Percentiles rank a stretch among this genome's conserved stretches.
Evolutionary conservation across 2,113 vertebrate genomes (phyloP).

Genomic region (Panthera uncia): DNA sequence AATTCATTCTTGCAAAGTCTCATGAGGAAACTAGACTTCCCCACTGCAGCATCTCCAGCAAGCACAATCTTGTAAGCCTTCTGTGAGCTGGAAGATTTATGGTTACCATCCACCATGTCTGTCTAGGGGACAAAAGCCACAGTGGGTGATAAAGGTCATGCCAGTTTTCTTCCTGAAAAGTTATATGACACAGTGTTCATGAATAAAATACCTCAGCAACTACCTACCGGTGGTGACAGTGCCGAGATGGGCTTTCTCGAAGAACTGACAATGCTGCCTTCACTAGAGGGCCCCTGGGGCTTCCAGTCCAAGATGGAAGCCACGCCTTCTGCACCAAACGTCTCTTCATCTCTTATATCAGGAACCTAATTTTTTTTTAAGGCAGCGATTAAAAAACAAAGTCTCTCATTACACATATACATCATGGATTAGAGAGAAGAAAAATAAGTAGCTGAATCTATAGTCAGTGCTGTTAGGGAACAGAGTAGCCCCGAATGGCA

Average conservation of each 20-base stretch:
- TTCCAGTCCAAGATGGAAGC: constrained; percentile 88
- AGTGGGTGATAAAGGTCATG: not conserved
- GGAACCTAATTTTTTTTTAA: constrained; percentile 82
- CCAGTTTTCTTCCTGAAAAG: not conserved
- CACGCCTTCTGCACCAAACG: constrained; percentile 84
- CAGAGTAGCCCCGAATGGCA: not conserved
- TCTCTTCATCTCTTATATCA: constrained; percentile 89
- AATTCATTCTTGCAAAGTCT: constrained; percentile 99
- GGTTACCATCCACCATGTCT: constrained; percentile 74
- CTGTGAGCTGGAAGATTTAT: constrained; percentile 86
- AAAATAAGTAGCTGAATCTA: not conserved
- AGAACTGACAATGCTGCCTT: constrained; percentile 77
- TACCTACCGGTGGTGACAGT: constrained; percentile 88
- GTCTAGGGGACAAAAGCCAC: constrained; percentile 75
- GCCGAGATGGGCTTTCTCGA: constrained; percentile 88
- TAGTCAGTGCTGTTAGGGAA: not conserved
- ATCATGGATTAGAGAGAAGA: not conserved
- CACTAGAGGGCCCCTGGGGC: constrained; percentile 74
- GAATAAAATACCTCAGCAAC: not conserved
- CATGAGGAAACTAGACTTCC: constrained; percentile 97
- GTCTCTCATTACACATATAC: not conserved
- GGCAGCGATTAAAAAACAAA: not conserved
- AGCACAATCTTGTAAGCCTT: constrained; percentile 95
- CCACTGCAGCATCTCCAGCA: constrained; percentile 96
- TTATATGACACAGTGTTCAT: not conserved